phyloP scores from a whole-genome alignment of 2,888 invertebrate genomes.

The Cephalotes varians region DNA sequence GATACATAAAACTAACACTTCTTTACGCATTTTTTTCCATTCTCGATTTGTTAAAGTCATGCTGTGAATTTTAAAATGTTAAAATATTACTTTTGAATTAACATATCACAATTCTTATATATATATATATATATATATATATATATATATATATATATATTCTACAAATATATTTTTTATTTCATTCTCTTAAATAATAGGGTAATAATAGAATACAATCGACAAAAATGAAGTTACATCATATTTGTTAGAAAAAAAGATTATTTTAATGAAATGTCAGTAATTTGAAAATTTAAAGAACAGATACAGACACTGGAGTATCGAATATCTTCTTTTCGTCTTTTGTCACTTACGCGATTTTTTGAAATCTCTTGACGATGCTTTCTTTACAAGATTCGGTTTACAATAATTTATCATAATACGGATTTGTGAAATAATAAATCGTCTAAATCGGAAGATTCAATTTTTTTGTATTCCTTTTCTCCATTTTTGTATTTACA shows the following conservation, averaged over 20 bases:
- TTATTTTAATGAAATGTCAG: neutral
- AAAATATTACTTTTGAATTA: neutral
- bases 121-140: neutral
- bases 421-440: slow-evolving; percentile 39
- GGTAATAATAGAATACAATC: neutral
- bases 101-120: neutral
- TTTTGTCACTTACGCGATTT: neutral
- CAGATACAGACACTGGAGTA: neutral
- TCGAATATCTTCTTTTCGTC: neutral
- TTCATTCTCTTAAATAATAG: neutral
- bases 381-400: neutral
- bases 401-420: neutral
- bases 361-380: neutral
- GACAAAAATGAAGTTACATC: neutral
- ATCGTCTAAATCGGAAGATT: slow-evolving; percentile 34
- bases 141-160: neutral
- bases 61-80: neutral
- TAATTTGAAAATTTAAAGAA: slow-evolving; percentile 6
- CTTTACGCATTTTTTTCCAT: neutral
- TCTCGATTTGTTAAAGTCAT: neutral
- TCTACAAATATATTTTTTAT: neutral
- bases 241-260: neutral
- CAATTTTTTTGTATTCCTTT: slow-evolving; percentile 55
- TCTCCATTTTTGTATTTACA: slow-evolving; percentile 60
- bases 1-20: neutral